phyloP scores from a whole-genome alignment of 2,797 vertebrate genomes.

The Labeo calbasu region DNA sequence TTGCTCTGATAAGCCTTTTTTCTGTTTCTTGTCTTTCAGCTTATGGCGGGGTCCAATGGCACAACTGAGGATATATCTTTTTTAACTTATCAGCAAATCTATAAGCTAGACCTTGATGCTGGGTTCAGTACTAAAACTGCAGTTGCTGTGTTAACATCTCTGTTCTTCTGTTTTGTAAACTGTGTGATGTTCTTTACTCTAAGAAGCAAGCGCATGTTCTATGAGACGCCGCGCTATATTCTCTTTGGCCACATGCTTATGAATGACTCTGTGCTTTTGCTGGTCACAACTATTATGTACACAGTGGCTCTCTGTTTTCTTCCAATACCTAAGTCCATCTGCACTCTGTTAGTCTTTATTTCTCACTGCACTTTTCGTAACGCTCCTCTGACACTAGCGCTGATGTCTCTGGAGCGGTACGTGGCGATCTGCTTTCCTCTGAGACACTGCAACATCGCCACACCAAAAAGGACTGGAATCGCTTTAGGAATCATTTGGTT shows the following conservation, averaged over 20 bases:
- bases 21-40: constrained; percentile 34
- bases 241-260: constrained; percentile 53
- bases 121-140: not conserved
- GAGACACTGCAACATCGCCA: constrained; percentile 52
- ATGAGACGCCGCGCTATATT: constrained; percentile 67
- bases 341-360: constrained; percentile 53
- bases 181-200: constrained; percentile 64
- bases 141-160: constrained; percentile 14
- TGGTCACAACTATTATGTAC: constrained; percentile 50
- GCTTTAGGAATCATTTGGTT: constrained; percentile 47
- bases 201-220: constrained; percentile 63
- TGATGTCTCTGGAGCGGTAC: constrained; percentile 75
- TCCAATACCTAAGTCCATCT: constrained; percentile 52
- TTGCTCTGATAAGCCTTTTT: not conserved
- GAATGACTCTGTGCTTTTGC: constrained; percentile 52
- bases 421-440: constrained; percentile 73
- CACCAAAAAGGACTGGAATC: constrained; percentile 36
- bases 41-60: constrained; percentile 46
- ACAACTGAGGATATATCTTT: constrained; percentile 9
- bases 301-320: constrained; percentile 41
- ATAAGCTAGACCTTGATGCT: not conserved
- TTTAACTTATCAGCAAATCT: constrained; percentile 36
- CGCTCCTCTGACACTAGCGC: constrained; percentile 68
- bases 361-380: constrained; percentile 25
- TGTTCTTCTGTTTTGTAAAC: constrained; percentile 59